These are phyloP conservation scores for Takifugu rubripes DNA, from an alignment of 2,797 vertebrate species.

Conservation along the genomic window DNA sequence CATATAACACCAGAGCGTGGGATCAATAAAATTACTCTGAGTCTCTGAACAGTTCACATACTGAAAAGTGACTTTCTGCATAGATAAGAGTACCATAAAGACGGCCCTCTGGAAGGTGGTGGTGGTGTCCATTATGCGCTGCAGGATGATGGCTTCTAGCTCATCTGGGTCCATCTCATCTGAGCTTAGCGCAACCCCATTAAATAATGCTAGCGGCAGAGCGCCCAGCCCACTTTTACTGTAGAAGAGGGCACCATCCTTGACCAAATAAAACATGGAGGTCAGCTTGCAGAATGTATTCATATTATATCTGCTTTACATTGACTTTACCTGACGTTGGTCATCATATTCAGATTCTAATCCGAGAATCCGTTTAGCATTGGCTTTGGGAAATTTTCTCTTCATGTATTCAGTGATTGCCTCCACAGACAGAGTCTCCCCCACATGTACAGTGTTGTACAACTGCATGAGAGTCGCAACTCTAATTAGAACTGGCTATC, in stretches of 20 bases:
- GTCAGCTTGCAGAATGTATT: not conserved
- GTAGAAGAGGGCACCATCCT: conserved; percentile 89
- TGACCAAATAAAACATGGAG: conserved; percentile 16
- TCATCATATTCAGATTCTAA: conserved; percentile 82
- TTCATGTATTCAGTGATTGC: conserved; percentile 79
- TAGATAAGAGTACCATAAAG: conserved; percentile 79
- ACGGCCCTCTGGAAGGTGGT: conserved; percentile 85
- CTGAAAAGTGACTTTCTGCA: not conserved
- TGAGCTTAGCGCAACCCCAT: conserved; percentile 84
- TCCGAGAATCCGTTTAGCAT: conserved; percentile 79
- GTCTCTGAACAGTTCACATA: not conserved
- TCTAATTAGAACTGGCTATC: conserved; percentile 39
- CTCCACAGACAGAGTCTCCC: conserved; percentile 76
- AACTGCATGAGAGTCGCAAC: conserved; percentile 75
- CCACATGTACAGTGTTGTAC: conserved; percentile 78
- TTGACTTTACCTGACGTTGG: conserved; percentile 78
- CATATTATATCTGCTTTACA: not conserved
- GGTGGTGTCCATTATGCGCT: conserved; percentile 86
- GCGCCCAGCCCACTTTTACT: conserved; percentile 84
- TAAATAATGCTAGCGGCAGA: conserved; percentile 91
- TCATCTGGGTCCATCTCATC: conserved; percentile 86
- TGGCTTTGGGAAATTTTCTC: conserved; percentile 81
- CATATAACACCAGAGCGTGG: conserved; percentile 17
- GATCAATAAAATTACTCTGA: not conserved
- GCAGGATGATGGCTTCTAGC: conserved; percentile 83